Evolutionary conservation across 2,113 vertebrate species (phyloP), one percentile per base, ranked within the genome.

Genomic region (Mus musculus): DNA sequence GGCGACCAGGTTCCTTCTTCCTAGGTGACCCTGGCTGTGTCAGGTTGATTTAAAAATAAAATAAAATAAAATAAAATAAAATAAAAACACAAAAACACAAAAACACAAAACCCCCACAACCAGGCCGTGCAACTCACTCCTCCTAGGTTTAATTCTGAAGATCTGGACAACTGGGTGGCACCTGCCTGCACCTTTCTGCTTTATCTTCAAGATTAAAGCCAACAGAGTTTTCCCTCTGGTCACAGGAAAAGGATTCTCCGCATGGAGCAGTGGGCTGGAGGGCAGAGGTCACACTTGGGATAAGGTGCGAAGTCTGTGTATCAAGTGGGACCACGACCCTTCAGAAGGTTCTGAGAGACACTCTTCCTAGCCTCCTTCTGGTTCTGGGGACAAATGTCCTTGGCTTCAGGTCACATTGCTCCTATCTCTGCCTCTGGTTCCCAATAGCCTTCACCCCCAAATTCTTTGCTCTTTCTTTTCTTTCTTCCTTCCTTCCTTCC

Each of bases 221-320:
- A 36, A 90, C 36, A 87, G 77, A 89, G 12, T 11, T 5, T 72
- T 13, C 22, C 24, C 67, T 88, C 69, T 56, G 33, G 22, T 36
- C 46, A 72, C 59, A 20, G 39, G 39, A 7, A 61, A 89, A 63
- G 39, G 56, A 4, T 39, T 54, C 39, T n/a, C 71, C 14, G 16
- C 52, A 59, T 3, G 16, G 24, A 33, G 42, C 39, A 39, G 1
- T 14, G 28, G 9, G 7, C 61, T 42, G n/a, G n/a, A 20, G 5
- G 72, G 6, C 20, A 63, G 72, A 61, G 65, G 13, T 75, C n/a
- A 80, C 26, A 42, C 8, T 0, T 0, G 0, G 42, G 10, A 0
- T 39, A 16, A 42, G 52, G 33, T 56, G 56, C 22, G 56, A 28
- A 39, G 42, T 42, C 56, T 84, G 33, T 56, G n/a, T 33, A 28